Evolutionary conservation across 1,140 invertebrate species (phyloP), one percentile per base, ranked within the genome.

Genomic region (Periplaneta americana): DNA sequence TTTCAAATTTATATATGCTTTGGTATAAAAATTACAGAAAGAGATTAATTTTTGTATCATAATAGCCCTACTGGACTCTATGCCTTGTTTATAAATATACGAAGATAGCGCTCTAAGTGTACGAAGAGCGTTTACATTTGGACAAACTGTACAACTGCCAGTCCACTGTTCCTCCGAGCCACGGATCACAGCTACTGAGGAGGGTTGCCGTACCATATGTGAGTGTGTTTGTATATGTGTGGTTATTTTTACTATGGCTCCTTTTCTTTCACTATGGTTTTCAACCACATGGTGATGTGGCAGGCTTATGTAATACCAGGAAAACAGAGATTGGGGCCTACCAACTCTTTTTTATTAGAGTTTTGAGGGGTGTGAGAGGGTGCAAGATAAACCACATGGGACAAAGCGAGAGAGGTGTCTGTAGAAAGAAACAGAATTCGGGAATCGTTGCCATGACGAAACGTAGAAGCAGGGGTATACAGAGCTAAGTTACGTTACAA

Each of bases 181-280:
- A n/a, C 28, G 22, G 48, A 66, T n/a, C 48, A 66, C 28, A 66
- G 48, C 48, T 66, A 66, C 48, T 77, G 75, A 22, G 79, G 79
- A 32, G n/a, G 79, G 79, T 32, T 37, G 18, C 35, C 34, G 79
- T 35, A 33, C 79, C 79, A 80, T 39, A 74, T 80, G 79, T 80
- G 79, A 66, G 79, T 80, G 37, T 80, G 79, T 80, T 80, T 80
- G 37, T 80, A 80, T 80, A 80, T 80, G 66, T 80, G 79, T 80
- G 79, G 79, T 80, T 80, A 80, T 80, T 80, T 80, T 80, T 80
- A 80, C 79, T 57, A 34, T n/a, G 22, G 36, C 79, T 34, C 39
- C 39, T 39, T 35, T 66, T 66, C 48, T 66, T 66, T 66, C 48
- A 66, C 48, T 66, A 22, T 66, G 48, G 48, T 66, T 66, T 66